phyloP scores from a whole-genome alignment of 92 coral and sea anemone genomes.

The Diadumene lineata region DNA sequence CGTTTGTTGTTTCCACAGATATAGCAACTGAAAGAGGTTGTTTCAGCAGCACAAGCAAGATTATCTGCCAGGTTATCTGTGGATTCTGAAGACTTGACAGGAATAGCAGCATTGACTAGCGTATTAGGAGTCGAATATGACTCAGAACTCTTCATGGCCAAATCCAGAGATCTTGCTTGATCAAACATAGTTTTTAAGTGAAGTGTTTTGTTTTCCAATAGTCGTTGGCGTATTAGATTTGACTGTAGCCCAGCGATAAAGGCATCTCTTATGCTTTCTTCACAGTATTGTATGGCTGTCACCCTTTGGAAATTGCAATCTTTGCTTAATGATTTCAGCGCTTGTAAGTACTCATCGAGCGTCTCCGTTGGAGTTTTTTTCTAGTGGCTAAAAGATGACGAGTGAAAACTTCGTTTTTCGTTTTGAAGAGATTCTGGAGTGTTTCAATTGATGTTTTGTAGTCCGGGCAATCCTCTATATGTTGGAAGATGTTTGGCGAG shows the following conservation, averaged over 20 bases:
- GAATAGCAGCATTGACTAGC: neutral
- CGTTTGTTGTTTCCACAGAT: conserved; percentile 15
- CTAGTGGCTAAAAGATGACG: conserved; percentile 58
- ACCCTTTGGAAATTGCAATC: conserved; percentile 43
- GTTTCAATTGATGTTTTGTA: conserved; percentile 39
- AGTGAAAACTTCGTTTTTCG: conserved; percentile 47
- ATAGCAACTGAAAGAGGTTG: conserved; percentile 26
- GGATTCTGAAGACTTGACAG: neutral
- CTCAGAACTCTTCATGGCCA: neutral
- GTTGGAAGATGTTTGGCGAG: conserved; percentile 49
- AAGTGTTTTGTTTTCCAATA: no score
- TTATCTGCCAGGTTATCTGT: neutral
- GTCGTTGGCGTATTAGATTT: no score
- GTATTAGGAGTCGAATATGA: neutral
- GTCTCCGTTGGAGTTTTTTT: conserved; percentile 33
- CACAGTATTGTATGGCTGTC: conserved; percentile 38
- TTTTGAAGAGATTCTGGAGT: conserved; percentile 43
- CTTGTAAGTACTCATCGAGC: conserved; percentile 51
- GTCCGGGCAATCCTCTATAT: conserved; percentile 50
- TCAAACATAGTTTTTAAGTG: neutral
- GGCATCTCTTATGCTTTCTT: conserved; percentile 43
- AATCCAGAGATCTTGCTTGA: neutral
- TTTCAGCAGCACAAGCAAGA: neutral
- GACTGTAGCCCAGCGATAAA: conserved; percentile 60
- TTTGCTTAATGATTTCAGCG: conserved; percentile 52